Evolutionary conservation across 2,888 invertebrate genomes (phyloP), one percentile per base, ranked within the genome.

Genomic region (Synergus itoensis): DNA sequence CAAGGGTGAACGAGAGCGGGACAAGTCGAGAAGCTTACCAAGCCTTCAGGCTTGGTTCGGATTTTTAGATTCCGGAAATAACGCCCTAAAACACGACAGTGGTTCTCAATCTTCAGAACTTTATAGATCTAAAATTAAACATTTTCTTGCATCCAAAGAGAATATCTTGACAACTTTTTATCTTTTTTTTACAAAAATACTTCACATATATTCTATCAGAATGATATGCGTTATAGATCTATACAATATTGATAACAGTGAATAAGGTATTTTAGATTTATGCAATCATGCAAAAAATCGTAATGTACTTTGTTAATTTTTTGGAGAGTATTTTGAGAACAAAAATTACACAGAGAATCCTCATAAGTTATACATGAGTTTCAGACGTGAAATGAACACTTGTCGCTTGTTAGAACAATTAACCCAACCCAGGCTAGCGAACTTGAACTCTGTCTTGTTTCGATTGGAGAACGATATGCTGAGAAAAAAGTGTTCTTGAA

Each of bases 361-460:
- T 40, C n/a, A 65, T 18, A 12, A n/a, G n/a, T 9, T 41, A 12
- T 28, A 69, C 21, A 21, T 28, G 36, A 48, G 28, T 69, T 43
- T 48, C 14, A 80, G 83, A 83, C 80, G 82, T 84, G 86, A 88
- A 88, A 87, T 81, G 83, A 84, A 82, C 88, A 87, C 86, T 89
- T 88, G 86, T 88, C 86, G 86, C 85, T 83, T 86, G 87, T 89
- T 87, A 84, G 79, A 79, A 80, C 86, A 88, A 88, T 88, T 89
- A 89, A 88, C 87, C 87, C 83, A 83, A 76, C 67, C 79, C 83
- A 78, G 81, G 81, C 83, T 83, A 84, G 87, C 87, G 88, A 89
- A 89, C 87, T 90, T 88, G 88, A 89, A 89, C 87, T 84, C 73
- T 77, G 63, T 76, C 82, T 80, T 85, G 81, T 85, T 86, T 85